Base-by-base conservation (phyloP, 2,888 invertebrate species). In the Apodemia duryi region DNA sequence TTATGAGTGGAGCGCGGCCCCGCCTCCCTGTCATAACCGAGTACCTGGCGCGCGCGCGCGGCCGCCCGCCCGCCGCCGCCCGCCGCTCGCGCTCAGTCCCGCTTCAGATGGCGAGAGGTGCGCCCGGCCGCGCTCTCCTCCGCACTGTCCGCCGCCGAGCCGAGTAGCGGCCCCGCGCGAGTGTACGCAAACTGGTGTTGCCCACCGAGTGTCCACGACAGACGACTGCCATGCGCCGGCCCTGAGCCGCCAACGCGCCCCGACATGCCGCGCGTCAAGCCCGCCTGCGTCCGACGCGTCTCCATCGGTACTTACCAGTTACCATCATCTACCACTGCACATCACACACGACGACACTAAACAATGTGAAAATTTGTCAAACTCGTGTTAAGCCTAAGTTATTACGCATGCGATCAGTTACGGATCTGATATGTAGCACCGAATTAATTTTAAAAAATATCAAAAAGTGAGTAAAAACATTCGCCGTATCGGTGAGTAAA, bases 1-100 rank as follows among this genome's bases (percentile, higher is more conserved):
- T 94, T 94, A 94, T 94, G 94, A 94, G 93, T 88, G 87, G 83
- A 84, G 88, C 88, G 85, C 86, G 92, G 92, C 93, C 83, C 94
- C 94, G 93, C 94, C 94, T 83, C 93, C 92, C 93, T 94, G 94
- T 94, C 94, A 94, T 94, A 94, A 94, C 93, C 92, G 93, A 83
- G 83, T 89, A 90, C 88, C 91, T 91, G 92, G 93, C 93, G 93
- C 93, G 94, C 94, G 94, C 93, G 91, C 90, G 91, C 87, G 87
- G 75, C 77, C 79, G 75, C 78, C 80, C 80, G 82, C 85, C 86
- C 82, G 82, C 84, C 83, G 82, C 83, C 81, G 80, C 83, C 84
- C 83, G 57, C 57, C 57, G 83, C 82, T 78, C 81, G 83, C 83
- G 83, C 87, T 91, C 91, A 91, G 91, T 91, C 91, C 89, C 90